Conservation (phyloP, 2,888 invertebrate species). For the Silvanus unidentatus region DNA sequence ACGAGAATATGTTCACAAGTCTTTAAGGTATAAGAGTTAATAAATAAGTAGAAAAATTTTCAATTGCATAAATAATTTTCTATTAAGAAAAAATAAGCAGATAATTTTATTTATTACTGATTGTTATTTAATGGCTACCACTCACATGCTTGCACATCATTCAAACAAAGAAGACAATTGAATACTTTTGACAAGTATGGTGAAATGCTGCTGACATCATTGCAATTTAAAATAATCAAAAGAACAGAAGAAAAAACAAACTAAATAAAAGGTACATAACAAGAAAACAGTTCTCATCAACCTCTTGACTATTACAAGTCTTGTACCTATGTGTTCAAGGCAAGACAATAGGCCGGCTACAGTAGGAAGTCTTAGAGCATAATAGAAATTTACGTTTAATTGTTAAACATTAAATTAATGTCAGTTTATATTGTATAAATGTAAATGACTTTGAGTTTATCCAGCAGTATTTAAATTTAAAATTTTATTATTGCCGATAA, state of each 20-base stretch:
- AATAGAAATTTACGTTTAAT: slow-evolving; percentile 3
- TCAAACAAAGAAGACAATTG: not conserved
- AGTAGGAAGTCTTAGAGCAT: not conserved
- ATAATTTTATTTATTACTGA: no score
- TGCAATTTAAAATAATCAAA: slow-evolving; percentile 3
- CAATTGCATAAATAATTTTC: no score
- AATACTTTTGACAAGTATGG: not conserved
- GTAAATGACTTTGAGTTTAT: no score
- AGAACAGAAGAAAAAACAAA: not conserved
- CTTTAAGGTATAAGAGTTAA: no score
- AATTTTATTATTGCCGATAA: not conserved
- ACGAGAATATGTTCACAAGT: no score
- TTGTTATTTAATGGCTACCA: slow-evolving; percentile 8
- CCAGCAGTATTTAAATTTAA: not conserved
- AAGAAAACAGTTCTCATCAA: slow-evolving; percentile 3
- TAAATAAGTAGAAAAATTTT: no score
- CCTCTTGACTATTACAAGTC: not conserved
- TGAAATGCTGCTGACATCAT: slow-evolving; percentile 5
- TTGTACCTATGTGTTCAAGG: not conserved
- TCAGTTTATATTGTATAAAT: no score
- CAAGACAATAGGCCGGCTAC: no score
- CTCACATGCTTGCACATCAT: not conserved
- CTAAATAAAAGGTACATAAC: no score
- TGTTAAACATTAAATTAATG: not conserved
- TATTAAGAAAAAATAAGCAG: no score